Base-by-base conservation (phyloP, 2,113 vertebrate genomes). In the Pontoporia blainvillei region DNA sequence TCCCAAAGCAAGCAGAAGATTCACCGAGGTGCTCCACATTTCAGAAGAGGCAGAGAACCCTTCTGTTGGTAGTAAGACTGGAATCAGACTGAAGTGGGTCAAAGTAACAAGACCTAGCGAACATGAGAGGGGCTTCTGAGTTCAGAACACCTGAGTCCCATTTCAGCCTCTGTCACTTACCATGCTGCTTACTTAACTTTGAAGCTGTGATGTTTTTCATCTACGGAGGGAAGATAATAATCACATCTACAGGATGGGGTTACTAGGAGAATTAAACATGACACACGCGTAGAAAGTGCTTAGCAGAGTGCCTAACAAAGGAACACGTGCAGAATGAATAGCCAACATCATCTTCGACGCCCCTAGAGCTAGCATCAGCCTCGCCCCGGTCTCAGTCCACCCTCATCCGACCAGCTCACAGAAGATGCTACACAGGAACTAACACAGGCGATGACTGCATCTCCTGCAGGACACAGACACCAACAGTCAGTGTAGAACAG, bases 1-100 rank as follows among this genome's bases (percentile, higher is more conserved):
- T 87, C 64, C 52, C 67, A 91, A 66, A 93, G 69, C 73, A 91
- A 96, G 86, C n/a, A 76, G 78, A 86, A 23, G 79, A 31, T 52
- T 73, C 31, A 25, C 8, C 17, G 5, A 46, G 11, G 27, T 20
- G 86, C 82, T 78, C 73, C 57, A 61, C 4, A 44, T 54, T 72
- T 5, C 36, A 73, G 69, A 52, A 79, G 59, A 93, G 79, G 59
- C 57, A 34, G 36, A 73, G 62, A 54, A 44, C 12, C 18, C 25
- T 59, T 75, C 71, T 72, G 23, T 7, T 34, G 27, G 44, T 41
- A 72, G 44, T 76, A 44, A 71, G n/a, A 39, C n/a, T 39, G 18
- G 71, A 78, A 86, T 76, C 66, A 27, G 8, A 44, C 0, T 21
- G 2, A 31, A 57, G 36, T 21, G 8, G 31, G 31, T n/a, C 62